Base-by-base conservation (phyloP, 2,113 vertebrate genomes). In the Cariama cristata region DNA sequence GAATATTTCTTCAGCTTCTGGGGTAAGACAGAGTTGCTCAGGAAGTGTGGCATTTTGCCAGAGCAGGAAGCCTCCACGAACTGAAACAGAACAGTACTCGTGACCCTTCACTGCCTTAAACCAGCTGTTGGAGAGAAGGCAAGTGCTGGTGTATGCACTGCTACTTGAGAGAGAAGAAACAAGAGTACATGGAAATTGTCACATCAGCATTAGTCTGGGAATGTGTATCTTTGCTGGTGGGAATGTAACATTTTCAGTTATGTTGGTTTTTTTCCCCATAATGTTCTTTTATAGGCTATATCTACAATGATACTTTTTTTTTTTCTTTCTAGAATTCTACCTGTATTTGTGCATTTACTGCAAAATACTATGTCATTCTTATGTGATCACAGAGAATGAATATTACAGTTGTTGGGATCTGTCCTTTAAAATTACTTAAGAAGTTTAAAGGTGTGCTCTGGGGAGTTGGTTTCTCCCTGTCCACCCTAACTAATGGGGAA, bases 11-110 rank as follows among this genome's bases (percentile, higher is more conserved):
- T 64, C 75, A 81, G 52, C 55, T 96, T 95, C 73, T 94, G 45
- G 28, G 47, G 63, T 69, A 86, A 93, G 86, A 67, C 55, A 62
- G 91, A 80, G 38, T 52, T 93, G 84, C 74, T 97, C 77, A 91
- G 93, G 59, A 96, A 94, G 49, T 11, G 56, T 93, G 88, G 86
- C 88, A 40, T 82, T 80, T 88, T 97, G 91, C 93, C 93, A 94
- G 84, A 86, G 55, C n/a, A 52, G n/a, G 56, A 63, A 97, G 86
- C 67, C 63, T 94, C 56, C 74, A 81, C 87, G 67, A 97, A 93
- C 58, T 88, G 63, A 79, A 88, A 90, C 60, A 84, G 45, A 93
- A 44, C 53, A 50, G 76, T 32, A 6, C 38, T 66, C 82, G 73
- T 87, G 76, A 87, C 90, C 83, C 67, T 93, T 88, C 55, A 5